Evolutionary conservation across 1,140 invertebrate species (phyloP), one percentile per base, ranked within the genome.

Genomic region (Coptotermes formosanus): DNA sequence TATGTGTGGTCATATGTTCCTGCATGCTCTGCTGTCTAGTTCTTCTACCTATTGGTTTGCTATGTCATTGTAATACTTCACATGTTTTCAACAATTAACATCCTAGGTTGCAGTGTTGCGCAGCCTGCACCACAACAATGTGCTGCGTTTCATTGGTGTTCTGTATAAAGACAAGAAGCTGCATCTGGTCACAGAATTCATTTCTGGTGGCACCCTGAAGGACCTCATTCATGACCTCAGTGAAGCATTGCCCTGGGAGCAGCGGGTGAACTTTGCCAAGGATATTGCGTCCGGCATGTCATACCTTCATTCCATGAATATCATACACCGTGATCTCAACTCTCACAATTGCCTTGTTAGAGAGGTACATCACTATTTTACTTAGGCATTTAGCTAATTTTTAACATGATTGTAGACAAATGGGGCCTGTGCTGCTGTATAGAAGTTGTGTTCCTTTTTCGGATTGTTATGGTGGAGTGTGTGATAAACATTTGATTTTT

Each of bases 311-410:
- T 95, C 96, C 85, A 96, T 96, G 94, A 97, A 97, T 89, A 97
- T 98, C 87, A 98, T 99, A 88, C 98, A 99, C 91, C 92, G 98
- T 81, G 98, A 99, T 92, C 93, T 99, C 87, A 99, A 99, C 91
- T 99, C 98, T 25, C 97, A 98, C 91, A 99, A 99, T 92, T 98
- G 97, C 90, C 92, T 99, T 86, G 96, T 99, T n/a, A 93, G 96
- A 90, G 96, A 96, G 90, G 93, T 94, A 89, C 89, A 90, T 88
- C 48, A 32, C 30, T 84, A 85, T 81, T 81, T 48, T 43, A n/a
- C 32, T 55, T 55, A 21, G 52, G 25, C 2, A 3, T 30, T 0
- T 25, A 23, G 8, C 3, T n/a, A 9, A 12, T 25, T n/a, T 44
- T 44, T 52, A 83, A 12, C 45, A 52, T 38, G 23, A 23, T 69